Percentiles rank a stretch among this genome's conserved stretches.
Evolutionary conservation across 2,113 vertebrate genomes (phyloP).

Genomic region (Neolamprologus cancellatus): DNA sequence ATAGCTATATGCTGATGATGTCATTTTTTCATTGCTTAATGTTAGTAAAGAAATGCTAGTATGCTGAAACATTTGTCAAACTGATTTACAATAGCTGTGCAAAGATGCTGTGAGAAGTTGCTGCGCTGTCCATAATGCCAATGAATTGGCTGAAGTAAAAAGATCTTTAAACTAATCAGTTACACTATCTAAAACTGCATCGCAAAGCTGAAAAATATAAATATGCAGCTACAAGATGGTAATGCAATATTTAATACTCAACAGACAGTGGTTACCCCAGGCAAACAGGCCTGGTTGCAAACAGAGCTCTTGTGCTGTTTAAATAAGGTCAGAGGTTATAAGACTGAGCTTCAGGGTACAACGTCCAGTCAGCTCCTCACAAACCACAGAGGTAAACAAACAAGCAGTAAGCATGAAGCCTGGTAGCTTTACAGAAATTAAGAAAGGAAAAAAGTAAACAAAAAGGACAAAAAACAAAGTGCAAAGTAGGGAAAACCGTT

Average conservation of each 20-base stretch:
- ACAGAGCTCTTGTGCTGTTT: slow-evolving; percentile 7
- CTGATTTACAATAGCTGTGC: not conserved
- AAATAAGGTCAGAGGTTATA: slow-evolving; percentile 40
- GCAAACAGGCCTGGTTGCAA: slow-evolving; percentile 5
- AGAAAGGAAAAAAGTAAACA: not conserved
- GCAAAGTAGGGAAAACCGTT: not conserved
- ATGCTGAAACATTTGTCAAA: not conserved
- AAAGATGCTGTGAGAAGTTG: not conserved
- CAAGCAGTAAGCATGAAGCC: not conserved
- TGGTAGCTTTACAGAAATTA: not conserved
- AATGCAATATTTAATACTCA: not conserved
- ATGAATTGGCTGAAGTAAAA: not conserved
- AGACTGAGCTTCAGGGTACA: slow-evolving; percentile 26
- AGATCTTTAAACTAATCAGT: not conserved
- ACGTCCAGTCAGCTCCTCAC: slow-evolving; percentile 5
- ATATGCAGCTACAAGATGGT: not conserved
- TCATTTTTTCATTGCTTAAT: not conserved
- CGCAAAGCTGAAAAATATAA: not conserved
- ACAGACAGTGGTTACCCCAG: not conserved
- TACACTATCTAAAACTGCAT: not conserved
- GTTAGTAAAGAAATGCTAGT: not conserved
- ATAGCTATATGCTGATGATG: not conserved
- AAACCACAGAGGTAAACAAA: slow-evolving; percentile 44
- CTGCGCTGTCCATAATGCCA: not conserved
- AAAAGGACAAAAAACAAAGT: not conserved